Percentiles rank a stretch among this genome's conserved stretches.
Conservation (phyloP, 1,140 invertebrate genomes). For the Drosophila ohnishii region DNA sequence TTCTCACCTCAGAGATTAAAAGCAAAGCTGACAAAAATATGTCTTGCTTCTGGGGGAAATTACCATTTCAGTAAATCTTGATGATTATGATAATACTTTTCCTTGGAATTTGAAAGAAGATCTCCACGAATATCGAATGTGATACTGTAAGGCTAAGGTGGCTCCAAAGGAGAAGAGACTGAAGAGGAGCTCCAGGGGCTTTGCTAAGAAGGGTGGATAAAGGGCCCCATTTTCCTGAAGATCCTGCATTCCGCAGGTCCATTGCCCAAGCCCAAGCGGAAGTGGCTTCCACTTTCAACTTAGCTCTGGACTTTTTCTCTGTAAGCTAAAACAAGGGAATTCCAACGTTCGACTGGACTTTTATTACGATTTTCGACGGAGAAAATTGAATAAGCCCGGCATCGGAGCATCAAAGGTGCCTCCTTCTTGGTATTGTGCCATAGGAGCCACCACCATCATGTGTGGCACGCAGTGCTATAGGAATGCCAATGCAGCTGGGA, state of each 20-base stretch:
- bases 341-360: not conserved
- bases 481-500: conserved; percentile 38
- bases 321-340: not conserved
- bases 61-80: not conserved
- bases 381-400: conserved; percentile 19
- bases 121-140: too few relatives aligned
- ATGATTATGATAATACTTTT: too few relatives aligned
- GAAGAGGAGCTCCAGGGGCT: too few relatives aligned
- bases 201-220: too few relatives aligned
- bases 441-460: conserved; percentile 26
- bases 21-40: not conserved
- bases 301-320: conserved; percentile 4
- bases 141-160: too few relatives aligned
- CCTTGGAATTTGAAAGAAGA: too few relatives aligned
- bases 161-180: too few relatives aligned
- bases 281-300: not conserved
- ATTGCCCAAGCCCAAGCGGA: not conserved
- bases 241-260: not conserved
- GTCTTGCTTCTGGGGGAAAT: not conserved
- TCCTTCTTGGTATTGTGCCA: not conserved
- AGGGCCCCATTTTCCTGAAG: not conserved
- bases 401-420: conserved; percentile 23
- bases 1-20: not conserved
- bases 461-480: conserved; percentile 22
- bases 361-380: not conserved